Conservation (phyloP, 1,140 invertebrate species). For the Drosophila sucinea region DNA sequence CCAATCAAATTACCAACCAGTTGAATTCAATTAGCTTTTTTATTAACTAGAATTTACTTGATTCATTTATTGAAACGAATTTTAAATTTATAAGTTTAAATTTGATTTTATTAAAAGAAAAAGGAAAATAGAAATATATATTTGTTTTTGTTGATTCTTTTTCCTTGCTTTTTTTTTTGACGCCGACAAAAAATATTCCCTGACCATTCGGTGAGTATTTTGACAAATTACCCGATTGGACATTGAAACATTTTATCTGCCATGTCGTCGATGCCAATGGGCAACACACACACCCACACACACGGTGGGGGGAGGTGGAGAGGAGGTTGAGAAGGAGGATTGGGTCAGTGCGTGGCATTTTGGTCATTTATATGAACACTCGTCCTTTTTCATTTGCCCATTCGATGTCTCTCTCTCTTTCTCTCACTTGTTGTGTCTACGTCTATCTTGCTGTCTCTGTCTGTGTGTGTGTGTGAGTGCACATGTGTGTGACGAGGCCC, state of each 20-base stretch:
- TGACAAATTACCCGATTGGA: conserved; percentile 82
- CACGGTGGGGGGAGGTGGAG: conserved; percentile 11
- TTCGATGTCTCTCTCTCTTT: conserved; percentile 46
- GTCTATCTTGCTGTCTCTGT: conserved; percentile 20
- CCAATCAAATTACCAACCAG: too few relatives aligned
- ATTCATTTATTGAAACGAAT: background rate
- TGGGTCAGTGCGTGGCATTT: conserved; percentile 80
- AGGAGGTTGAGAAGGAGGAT: conserved; percentile 15
- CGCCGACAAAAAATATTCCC: conserved; percentile 23
- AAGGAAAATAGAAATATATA: background rate
- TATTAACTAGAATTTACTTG: background rate
- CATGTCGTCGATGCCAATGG: conserved; percentile 74
- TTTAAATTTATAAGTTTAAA: background rate
- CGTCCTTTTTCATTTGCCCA: conserved; percentile 75
- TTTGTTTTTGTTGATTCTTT: background rate
- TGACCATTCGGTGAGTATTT: conserved; percentile 74
- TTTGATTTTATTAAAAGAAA: background rate
- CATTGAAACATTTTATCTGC: conserved; percentile 83
- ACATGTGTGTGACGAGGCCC: conserved; percentile 52
- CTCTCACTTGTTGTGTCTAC: conserved; percentile 2
- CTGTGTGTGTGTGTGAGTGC: conserved; percentile 32
- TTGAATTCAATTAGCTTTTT: too few relatives aligned
- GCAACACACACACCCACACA: conserved; percentile 12
- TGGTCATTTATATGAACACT: conserved; percentile 82
- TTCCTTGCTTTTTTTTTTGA: background rate